Conservation (phyloP, 2,888 invertebrate species). For the Rotaria socialis region DNA sequence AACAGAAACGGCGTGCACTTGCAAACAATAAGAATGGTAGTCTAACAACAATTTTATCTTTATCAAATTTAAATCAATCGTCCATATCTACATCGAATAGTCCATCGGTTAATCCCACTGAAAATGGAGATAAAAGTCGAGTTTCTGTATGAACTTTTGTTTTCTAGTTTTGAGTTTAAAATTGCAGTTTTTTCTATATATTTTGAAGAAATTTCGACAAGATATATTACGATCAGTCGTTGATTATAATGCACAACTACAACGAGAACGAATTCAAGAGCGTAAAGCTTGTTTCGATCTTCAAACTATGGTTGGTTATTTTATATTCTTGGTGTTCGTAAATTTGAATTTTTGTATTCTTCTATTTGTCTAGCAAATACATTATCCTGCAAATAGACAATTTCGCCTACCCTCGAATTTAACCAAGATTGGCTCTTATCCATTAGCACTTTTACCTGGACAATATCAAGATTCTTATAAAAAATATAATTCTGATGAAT, state of each 20-base stretch:
- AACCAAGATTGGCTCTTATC: conserved; percentile 69
- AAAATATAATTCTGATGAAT: conserved; percentile 74
- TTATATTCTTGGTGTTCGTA: neutral
- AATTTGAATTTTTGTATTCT: neutral
- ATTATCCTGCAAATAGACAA: conserved; percentile 65
- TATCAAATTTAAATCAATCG: neutral
- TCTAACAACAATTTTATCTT: neutral
- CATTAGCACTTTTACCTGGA: conserved; percentile 87
- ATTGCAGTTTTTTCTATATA: neutral
- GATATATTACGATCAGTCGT: conserved; percentile 61
- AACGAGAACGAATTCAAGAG: conserved; percentile 70
- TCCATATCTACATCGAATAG: neutral
- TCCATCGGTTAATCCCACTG: neutral
- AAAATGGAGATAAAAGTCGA: neutral
- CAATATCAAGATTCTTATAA: conserved; percentile 85
- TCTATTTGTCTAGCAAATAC: conserved; percentile 65
- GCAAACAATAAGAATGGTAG: neutral
- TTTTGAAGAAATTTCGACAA: conserved; percentile 6
- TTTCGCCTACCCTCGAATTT: conserved; percentile 52
- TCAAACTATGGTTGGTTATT: conserved; percentile 68
- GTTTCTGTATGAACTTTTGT: neutral
- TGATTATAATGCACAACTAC: conserved; percentile 81
- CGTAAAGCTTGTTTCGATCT: conserved; percentile 81
- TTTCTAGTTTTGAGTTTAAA: neutral
- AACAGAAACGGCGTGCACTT: conserved; percentile 13